A percentile compares a stretch with the other conserved stretches of the same genome.
Conservation (phyloP, 2,888 invertebrate species). For the Brassicogethes aeneus region DNA sequence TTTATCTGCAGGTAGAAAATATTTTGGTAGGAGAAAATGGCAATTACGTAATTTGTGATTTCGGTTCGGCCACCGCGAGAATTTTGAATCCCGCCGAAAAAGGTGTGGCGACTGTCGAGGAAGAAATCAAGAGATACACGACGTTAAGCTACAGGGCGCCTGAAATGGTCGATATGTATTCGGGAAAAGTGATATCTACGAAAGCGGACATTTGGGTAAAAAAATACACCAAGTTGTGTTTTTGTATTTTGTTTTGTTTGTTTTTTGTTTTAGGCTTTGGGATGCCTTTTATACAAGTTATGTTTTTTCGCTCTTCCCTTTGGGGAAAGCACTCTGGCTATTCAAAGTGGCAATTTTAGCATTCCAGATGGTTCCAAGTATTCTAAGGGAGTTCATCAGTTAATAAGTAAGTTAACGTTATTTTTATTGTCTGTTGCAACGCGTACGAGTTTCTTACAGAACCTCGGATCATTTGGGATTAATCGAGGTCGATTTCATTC, state of each 20-base stretch:
- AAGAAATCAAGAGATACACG: slow-evolving; percentile 81
- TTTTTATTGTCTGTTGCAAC: slow-evolving; percentile 11
- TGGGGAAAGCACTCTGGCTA: slow-evolving; percentile 86
- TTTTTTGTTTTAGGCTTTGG: slow-evolving; percentile 57
- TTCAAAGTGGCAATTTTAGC: slow-evolving; percentile 79
- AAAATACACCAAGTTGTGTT: neutral
- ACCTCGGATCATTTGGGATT: too few relatives aligned
- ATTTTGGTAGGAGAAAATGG: slow-evolving; percentile 72
- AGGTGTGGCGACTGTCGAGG: slow-evolving; percentile 64
- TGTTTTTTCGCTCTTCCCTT: slow-evolving; percentile 86
- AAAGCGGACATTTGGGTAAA: slow-evolving; percentile 83
- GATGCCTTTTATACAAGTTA: slow-evolving; percentile 80
- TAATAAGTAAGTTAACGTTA: slow-evolving; percentile 55
- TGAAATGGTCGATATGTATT: slow-evolving; percentile 90
- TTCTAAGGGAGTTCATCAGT: slow-evolving; percentile 58
- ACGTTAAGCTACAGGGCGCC: slow-evolving; percentile 84
- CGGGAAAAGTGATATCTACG: slow-evolving; percentile 71
- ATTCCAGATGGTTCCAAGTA: slow-evolving; percentile 75
- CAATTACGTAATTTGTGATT: slow-evolving; percentile 84
- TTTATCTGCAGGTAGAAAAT: slow-evolving; percentile 67
- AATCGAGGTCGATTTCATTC: too few relatives aligned
- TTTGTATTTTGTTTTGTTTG: neutral
- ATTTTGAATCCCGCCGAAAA: slow-evolving; percentile 58
- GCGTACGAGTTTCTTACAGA: slow-evolving; percentile 4
- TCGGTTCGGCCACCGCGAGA: slow-evolving; percentile 87